Evolutionary conservation across 2,888 invertebrate species (phyloP).

Genomic region (Drosophila multiciliata): DNA sequence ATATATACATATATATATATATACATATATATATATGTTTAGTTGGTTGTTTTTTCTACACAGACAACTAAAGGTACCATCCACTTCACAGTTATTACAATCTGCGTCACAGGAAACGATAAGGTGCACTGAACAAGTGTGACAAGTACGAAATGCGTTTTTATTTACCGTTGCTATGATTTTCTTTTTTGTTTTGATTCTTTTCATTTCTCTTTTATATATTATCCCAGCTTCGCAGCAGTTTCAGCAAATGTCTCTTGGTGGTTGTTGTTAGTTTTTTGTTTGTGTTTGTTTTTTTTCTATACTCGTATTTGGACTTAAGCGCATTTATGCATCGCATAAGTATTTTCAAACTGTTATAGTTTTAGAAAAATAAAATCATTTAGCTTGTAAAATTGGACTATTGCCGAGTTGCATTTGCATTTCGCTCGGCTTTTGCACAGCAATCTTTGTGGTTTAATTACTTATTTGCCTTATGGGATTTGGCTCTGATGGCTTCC

Average conservation of each 20-base stretch:
- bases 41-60: conserved; percentile 17
- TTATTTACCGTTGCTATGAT: conserved; percentile 1
- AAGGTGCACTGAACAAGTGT: conserved; percentile 46
- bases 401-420: conserved; percentile 56
- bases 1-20: conserved; percentile 20
- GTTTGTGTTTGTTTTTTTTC: conserved; percentile 4
- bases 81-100: conserved; percentile 13
- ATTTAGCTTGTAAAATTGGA: conserved; percentile 55
- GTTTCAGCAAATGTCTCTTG: conserved; percentile 55
- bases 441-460: conserved; percentile 24
- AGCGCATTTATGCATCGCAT: conserved; percentile 18
- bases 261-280: conserved; percentile 17
- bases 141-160: conserved; percentile 52
- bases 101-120: conserved; percentile 19
- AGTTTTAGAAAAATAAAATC: conserved; percentile 54
- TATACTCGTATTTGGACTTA: conserved; percentile 38
- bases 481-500: conserved; percentile 4
- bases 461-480: conserved; percentile 8
- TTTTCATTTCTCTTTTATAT: neutral
- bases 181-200: neutral
- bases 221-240: conserved; percentile 3
- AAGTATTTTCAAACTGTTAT: conserved; percentile 22
- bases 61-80: conserved; percentile 34
- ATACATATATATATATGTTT: conserved; percentile 6
- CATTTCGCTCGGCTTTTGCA: conserved; percentile 31